These are phyloP conservation scores for Leucoma salicis DNA, from an alignment of 2,888 invertebrate genomes.

Conservation along the genomic window DNA sequence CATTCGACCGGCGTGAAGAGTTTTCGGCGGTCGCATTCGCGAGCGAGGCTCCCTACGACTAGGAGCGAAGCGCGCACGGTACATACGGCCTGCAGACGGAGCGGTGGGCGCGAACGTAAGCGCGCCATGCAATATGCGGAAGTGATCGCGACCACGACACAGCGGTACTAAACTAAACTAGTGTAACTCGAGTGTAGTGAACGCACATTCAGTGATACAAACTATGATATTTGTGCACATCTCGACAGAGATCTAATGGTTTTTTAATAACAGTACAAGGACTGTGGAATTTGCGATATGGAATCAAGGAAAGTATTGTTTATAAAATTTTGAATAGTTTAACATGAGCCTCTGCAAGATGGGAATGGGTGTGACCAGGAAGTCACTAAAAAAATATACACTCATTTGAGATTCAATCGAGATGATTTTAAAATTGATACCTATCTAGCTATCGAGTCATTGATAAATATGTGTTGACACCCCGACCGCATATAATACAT, in stretches of 20 bases:
- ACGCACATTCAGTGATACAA: constrained; percentile 68
- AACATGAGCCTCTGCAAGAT: constrained; percentile 10
- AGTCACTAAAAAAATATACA: constrained; percentile 43
- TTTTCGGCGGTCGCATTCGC: constrained; percentile 81
- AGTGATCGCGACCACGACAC: constrained; percentile 65
- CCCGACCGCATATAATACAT: constrained; percentile 67
- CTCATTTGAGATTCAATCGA: constrained; percentile 56
- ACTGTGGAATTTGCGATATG: constrained; percentile 73
- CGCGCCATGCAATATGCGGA: constrained; percentile 77
- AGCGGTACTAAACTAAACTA: constrained; percentile 49
- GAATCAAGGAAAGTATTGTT: constrained; percentile 80
- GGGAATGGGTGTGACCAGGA: constrained; percentile 44
- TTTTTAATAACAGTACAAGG: constrained; percentile 65
- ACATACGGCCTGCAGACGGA: constrained; percentile 49
- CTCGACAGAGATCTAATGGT: constrained; percentile 67
- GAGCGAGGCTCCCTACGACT: constrained; percentile 73
- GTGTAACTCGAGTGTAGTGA: constrained; percentile 72
- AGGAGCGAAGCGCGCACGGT: constrained; percentile 63
- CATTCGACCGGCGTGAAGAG: constrained; percentile 76
- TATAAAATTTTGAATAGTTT: constrained; percentile 23
- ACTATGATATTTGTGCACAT: constrained; percentile 75
- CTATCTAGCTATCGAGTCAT: constrained; percentile 58
- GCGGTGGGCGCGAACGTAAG: constrained; percentile 47
- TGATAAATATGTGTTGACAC: constrained; percentile 74
- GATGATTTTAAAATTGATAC: constrained; percentile 41